These are phyloP conservation scores for Psilopsiagon aurifrons DNA, from an alignment of 2,113 vertebrate genomes.

Conservation along the genomic window DNA sequence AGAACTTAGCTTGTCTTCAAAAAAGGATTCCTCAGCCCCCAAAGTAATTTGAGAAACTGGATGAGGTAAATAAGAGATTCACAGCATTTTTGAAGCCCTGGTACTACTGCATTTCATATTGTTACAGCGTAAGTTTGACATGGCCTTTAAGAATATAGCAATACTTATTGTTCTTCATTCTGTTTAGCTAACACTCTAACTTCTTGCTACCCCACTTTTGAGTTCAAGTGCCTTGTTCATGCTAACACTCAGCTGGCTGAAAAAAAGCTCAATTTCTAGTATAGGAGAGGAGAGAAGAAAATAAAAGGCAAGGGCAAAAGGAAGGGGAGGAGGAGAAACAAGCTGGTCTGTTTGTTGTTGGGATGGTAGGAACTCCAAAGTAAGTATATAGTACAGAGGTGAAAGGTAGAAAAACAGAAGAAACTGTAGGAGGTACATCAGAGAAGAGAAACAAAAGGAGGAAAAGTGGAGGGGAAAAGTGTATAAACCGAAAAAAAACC, in stretches of 20 bases:
- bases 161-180: neutral
- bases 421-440: neutral
- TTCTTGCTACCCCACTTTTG: neutral
- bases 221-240: neutral
- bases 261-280: neutral
- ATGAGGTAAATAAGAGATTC: neutral
- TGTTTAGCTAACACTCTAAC: neutral
- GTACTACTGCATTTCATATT: neutral
- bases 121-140: neutral
- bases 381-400: neutral
- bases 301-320: neutral
- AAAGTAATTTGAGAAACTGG: neutral
- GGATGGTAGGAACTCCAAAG: neutral
- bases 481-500: neutral
- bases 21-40: neutral
- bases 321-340: neutral
- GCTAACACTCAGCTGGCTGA: neutral
- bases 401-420: neutral
- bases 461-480: neutral
- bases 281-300: neutral
- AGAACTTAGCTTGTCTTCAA: neutral
- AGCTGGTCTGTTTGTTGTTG: neutral
- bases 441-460: neutral
- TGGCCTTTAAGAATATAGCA: neutral
- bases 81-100: neutral